A percentile compares a stretch with the other conserved stretches of the same genome.
Conservation (phyloP, 2,888 invertebrate species). For the Timandra comae region DNA sequence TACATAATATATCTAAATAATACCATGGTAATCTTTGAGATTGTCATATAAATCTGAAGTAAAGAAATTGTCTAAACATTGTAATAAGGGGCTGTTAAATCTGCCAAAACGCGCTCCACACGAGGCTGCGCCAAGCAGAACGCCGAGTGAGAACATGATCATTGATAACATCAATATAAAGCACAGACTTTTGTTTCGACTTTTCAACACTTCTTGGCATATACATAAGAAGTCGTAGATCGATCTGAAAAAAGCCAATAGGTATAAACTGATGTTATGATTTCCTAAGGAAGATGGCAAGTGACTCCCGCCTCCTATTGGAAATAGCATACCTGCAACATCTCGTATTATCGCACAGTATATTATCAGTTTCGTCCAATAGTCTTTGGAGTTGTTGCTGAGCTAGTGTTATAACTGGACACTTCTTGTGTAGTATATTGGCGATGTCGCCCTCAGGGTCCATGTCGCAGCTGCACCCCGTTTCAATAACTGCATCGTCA, state of each 20-base stretch:
- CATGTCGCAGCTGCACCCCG: slow-evolving; percentile 38
- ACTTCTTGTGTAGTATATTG: slow-evolving; percentile 61
- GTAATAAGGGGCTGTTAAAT: slow-evolving; percentile 57
- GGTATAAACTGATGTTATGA: no score
- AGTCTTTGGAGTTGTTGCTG: slow-evolving; percentile 55
- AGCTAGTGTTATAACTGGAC: slow-evolving; percentile 58
- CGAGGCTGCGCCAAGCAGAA: slow-evolving; percentile 54
- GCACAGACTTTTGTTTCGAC: slow-evolving; percentile 40
- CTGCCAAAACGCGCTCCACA: slow-evolving; percentile 51
- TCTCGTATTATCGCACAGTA: slow-evolving; percentile 47
- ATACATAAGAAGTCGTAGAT: slow-evolving; percentile 46
- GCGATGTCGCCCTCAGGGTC: slow-evolving; percentile 53
- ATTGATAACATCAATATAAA: slow-evolving; percentile 29
- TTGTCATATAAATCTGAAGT: slow-evolving; percentile 33
- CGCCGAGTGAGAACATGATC: slow-evolving; percentile 40
- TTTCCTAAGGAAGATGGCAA: no score
- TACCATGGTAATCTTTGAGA: slow-evolving; percentile 41
- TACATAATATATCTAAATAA: slow-evolving; percentile 24
- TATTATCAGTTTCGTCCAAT: slow-evolving; percentile 53
- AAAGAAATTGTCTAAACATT: slow-evolving; percentile 57
- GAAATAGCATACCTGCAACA: slow-evolving; percentile 62
- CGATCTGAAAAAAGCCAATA: slow-evolving; percentile 55
- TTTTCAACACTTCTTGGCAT: slow-evolving; percentile 41
- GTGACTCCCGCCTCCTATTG: no score
- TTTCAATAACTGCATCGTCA: no score